Evolutionary conservation across 1,140 invertebrate species (phyloP), one percentile per base, ranked within the genome.

Genomic region (Dryas iulia): DNA sequence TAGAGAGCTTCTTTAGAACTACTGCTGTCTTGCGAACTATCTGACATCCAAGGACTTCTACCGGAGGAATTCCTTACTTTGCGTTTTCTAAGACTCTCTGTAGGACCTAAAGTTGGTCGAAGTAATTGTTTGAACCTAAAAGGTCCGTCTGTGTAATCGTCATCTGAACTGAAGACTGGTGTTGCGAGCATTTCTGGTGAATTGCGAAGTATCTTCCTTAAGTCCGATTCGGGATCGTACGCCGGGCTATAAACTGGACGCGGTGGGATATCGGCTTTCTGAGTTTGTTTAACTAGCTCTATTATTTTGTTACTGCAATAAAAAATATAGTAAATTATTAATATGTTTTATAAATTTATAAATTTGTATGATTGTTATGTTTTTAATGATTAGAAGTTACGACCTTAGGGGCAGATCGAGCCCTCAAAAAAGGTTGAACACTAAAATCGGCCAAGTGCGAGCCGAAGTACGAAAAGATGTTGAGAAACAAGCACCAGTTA

Each of bases 61-160:
- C 82, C 81, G 0, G 85, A 76, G 0, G 85, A 83, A 28, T 87
- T 87, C 6, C 79, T 63, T 5, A 94, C 93, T 81, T 94, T 94
- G n/a, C 94, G 89, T 79, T 95, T 95, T n/a, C 95, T 89, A 12
- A 96, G 82, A 25, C 95, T 96, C 74, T 95, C 95, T 0, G 95
- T 96, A 0, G 95, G 95, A 5, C 95, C 93, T 60, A 94, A 92
- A 0, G 95, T 95, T 10, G 94, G 95, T 60, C 95, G 88, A 6
- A 96, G 79, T 6, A 96, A 78, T 76, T 95, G 94, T 54, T 95
- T 91, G 77, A 96, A 96, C 75, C 96, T 94, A 77, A 95, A 96
- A 0, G 95, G 95, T 1, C 95, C 95, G 18, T 93, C 92, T 3
- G 92, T 92, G 53, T 95, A 94, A 31, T 94, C 93, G 7, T 92